phyloP scores from a whole-genome alignment of 2,113 vertebrate genomes.

The Neodontobutis hainanensis region DNA sequence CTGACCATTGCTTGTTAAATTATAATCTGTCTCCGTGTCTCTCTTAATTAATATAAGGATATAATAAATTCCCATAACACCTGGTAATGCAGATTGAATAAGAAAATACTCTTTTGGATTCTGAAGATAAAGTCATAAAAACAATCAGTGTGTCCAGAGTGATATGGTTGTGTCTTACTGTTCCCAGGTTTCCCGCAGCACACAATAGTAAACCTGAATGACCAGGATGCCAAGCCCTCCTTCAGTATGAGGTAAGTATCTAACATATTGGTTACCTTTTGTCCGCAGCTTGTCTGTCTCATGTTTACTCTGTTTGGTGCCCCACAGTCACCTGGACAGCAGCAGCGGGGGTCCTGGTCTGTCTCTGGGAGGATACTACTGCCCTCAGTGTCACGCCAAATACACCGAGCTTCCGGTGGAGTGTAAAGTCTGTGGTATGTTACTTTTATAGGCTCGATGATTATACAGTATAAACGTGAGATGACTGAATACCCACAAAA shows the following conservation, averaged over 20 bases:
- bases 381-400: constrained; percentile 94
- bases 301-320: neutral
- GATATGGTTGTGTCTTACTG: neutral
- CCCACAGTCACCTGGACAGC: constrained; percentile 87
- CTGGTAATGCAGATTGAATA: too few species aligned
- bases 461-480: too few species aligned
- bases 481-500: too few species aligned
- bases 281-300: neutral
- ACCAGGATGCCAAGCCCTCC: constrained; percentile 92
- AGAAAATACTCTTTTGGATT: too few species aligned
- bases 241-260: constrained; percentile 96
- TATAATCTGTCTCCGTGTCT: too few species aligned
- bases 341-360: constrained; percentile 80
- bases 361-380: constrained; percentile 92
- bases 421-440: constrained; percentile 96
- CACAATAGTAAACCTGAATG: constrained; percentile 80
- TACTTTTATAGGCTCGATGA: neutral
- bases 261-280: too few species aligned
- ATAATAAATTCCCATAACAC: too few species aligned
- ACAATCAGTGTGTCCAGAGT: too few species aligned
- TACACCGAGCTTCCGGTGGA: constrained; percentile 96
- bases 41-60: too few species aligned
- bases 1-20: too few species aligned
- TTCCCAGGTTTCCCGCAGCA: constrained; percentile 94
- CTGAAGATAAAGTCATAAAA: too few species aligned